Base-by-base conservation (phyloP, 2,888 invertebrate genomes). In the Desoria tigrina region DNA sequence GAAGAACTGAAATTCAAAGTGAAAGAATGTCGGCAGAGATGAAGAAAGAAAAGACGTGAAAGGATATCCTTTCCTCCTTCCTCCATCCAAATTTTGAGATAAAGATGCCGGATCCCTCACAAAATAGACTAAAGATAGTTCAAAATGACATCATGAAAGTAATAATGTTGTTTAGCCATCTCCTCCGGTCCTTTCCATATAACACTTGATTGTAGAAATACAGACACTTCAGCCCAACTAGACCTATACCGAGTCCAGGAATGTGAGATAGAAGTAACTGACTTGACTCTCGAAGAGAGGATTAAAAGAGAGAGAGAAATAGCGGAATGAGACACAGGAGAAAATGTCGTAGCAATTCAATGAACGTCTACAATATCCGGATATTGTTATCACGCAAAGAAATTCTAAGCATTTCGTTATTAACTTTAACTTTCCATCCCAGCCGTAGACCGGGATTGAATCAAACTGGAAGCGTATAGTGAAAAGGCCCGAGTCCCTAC, bases 371-470 rank as follows among this genome's bases (percentile, higher is more conserved):
- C 11, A 42, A 27, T 45, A 62, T 57, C 66, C 63, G 67, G 72
- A 72, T 72, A 72, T 72, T 72, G 72, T 72, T 72, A 72, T 72
- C 69, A 72, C 61, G 63, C 61, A 65, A 66, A 72, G 72, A 72
- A 68, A 72, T 72, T 67, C 72, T 63, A 53, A 68, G 70, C 66
- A 72, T 72, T 70, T 70, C 70, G 62, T 68, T 72, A 70, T 72
- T 69, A 70, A 68, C 66, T 72, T 66, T 57, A 28, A 45, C 51
- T 24, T 51, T 51, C 14, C 51, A 16, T 24, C 24, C 23, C 11
- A 32, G 32, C 32, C 45, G 45, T 18, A 45, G n/a, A 45, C 45
- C 21, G 6, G 16, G 21, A 45, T 45, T 21, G 21, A 16, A 6
- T 45, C 6, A 21, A 45, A 16, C 16, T 18, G 16, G 45, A 9